These are phyloP conservation scores for Corythornis leucogaster DNA, from an alignment of 2,797 vertebrate genomes.

Conservation along the genomic window DNA sequence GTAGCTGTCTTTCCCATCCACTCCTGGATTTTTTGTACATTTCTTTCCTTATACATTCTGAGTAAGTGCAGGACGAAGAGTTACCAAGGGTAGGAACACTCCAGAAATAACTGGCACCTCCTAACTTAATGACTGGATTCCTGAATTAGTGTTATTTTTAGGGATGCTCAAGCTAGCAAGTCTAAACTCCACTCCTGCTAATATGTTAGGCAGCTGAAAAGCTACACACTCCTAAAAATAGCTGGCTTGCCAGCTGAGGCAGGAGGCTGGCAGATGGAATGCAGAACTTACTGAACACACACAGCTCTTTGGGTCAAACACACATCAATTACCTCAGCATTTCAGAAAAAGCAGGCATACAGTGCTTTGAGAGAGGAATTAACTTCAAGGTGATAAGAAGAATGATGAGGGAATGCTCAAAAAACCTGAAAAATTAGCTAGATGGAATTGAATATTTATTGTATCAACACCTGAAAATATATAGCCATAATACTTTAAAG, in stretches of 20 bases:
- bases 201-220: constrained; percentile 55
- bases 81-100: neutral
- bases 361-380: neutral
- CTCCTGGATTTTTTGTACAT: neutral
- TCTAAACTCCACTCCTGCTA: constrained; percentile 38
- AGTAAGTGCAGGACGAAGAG: neutral
- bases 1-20: neutral
- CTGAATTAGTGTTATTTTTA: constrained; percentile 66
- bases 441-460: neutral
- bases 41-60: neutral
- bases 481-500: neutral
- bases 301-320: neutral
- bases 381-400: neutral
- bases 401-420: neutral
- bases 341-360: neutral
- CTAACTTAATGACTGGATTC: constrained; percentile 21
- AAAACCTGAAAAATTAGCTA: neutral
- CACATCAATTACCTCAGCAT: neutral
- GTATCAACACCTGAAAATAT: neutral
- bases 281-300: neutral
- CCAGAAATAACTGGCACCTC: constrained; percentile 27
- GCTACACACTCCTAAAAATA: constrained; percentile 67
- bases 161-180: constrained; percentile 51
- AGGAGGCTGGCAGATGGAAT: constrained; percentile 40
- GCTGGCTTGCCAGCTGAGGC: constrained; percentile 38